Evolutionary conservation across 1,140 invertebrate species (phyloP), one percentile per base, ranked within the genome.

Genomic region (Mesaphorura yosii): DNA sequence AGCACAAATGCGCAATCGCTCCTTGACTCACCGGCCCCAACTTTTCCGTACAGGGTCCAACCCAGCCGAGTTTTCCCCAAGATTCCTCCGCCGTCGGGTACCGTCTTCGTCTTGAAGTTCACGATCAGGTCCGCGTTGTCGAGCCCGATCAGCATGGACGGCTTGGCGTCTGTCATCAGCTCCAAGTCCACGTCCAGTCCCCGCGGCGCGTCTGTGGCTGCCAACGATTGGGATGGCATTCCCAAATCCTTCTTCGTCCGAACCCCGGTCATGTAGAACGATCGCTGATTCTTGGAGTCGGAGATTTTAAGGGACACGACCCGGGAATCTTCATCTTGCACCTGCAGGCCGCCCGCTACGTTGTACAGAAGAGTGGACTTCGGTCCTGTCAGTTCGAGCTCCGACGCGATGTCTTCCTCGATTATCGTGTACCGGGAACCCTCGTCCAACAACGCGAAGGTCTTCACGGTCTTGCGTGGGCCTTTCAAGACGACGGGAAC

Each of bases 381-480:
- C 12, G 20, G 15, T 14, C 49, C 49, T 23, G 41, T 26, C n/a
- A 51, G 15, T 27, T 26, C 34, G 10, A 51, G 22, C 20, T 42
- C 14, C 10, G 25, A 28, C 17, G 39, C 39, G 7, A 42, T 38
- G 1, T 17, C 25, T 42, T 22, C 15, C 10, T 27, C 25, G 3
- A 51, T 51, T 10, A 51, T 1, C 3, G 49, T 26, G 1, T 14
- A 25, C 6, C n/a, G 28, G 2, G 49, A 19, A 5, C 38, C 38
- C 2, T 39, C 22, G 22, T 51, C 49, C 2, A 51, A 25, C 1
- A 51, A 19, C 2, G 49, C 49, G 15, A 29, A 51, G 15, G 49
- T 51, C 6, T 51, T 28, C n/a, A 26, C 20, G 7, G 17, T 17
- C n/a, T 23, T 28, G 19, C 1, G 2, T 12, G 25, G 38, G 2